Conservation (phyloP, 2,113 vertebrate genomes). For the Notiomystis cincta region DNA sequence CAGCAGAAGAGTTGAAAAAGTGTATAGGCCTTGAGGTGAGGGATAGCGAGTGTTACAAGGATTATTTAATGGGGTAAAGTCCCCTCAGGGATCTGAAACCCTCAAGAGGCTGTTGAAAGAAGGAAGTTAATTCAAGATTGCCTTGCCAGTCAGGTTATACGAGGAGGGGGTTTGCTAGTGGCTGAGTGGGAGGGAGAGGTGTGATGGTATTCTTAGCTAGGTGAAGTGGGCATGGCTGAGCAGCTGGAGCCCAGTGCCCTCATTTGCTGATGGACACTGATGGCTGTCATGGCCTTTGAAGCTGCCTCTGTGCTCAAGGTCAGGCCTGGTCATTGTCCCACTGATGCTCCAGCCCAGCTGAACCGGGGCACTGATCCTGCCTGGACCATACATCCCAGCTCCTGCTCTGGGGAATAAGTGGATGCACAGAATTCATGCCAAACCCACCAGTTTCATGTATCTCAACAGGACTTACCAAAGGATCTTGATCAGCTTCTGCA, state of each 20-base stretch:
- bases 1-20: not conserved
- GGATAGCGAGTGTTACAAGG: fast-evolving
- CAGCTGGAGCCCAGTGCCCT: not conserved
- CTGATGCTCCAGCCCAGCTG: not conserved
- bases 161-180: not conserved
- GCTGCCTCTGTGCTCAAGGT: not conserved
- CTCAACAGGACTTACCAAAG: not conserved
- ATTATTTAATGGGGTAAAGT: not conserved
- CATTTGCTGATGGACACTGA: not conserved
- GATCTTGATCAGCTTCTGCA: not conserved
- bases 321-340: not conserved
- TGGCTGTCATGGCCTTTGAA: not conserved
- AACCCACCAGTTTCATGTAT: not conserved
- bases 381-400: fast-evolving
- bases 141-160: not conserved
- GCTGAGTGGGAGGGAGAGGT: not conserved
- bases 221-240: not conserved
- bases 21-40: not conserved
- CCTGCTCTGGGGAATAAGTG: fast-evolving
- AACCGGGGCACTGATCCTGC: not conserved
- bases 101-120: not conserved
- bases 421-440: not conserved
- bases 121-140: not conserved
- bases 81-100: not conserved
- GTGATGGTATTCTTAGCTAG: not conserved